A percentile compares a stretch with the other conserved stretches of the same genome.
Evolutionary conservation across 2,113 vertebrate genomes (phyloP).

Genomic region (Calidris pygmaea): DNA sequence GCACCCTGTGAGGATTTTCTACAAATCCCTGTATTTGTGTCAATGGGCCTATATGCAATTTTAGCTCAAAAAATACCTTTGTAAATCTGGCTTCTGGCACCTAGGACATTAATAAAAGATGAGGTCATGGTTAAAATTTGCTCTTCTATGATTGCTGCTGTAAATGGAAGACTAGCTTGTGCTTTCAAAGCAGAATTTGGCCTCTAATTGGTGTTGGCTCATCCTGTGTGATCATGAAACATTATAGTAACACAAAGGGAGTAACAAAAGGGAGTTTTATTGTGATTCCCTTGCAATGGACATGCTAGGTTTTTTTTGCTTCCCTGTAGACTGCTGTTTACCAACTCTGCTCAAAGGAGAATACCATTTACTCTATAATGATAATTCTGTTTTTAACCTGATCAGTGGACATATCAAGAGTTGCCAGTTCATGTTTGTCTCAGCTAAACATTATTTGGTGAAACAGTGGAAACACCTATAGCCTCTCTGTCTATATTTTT

Average conservation of each 20-base stretch:
- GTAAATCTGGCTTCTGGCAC: neutral
- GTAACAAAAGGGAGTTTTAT: neutral
- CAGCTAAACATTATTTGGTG: neutral
- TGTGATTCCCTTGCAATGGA: neutral
- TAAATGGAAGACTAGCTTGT: neutral
- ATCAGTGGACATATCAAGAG: neutral
- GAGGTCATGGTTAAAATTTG: neutral
- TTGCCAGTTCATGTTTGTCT: neutral
- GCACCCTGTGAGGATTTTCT: neutral
- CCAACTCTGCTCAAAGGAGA: neutral
- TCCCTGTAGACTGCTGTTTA: neutral
- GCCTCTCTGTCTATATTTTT: neutral
- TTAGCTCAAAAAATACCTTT: neutral
- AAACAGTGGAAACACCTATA: neutral
- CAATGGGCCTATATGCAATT: neutral
- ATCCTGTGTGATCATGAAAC: neutral
- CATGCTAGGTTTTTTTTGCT: neutral
- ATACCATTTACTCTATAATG: neutral
- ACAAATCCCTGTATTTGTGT: neutral
- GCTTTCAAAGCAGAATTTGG: neutral
- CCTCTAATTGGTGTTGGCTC: slow-evolving; percentile 9
- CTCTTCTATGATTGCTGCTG: neutral
- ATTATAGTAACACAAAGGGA: neutral
- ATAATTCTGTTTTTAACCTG: neutral
- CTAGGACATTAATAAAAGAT: neutral